phyloP scores from a whole-genome alignment of 2,797 vertebrate genomes.

The Bovichtus variegatus region DNA sequence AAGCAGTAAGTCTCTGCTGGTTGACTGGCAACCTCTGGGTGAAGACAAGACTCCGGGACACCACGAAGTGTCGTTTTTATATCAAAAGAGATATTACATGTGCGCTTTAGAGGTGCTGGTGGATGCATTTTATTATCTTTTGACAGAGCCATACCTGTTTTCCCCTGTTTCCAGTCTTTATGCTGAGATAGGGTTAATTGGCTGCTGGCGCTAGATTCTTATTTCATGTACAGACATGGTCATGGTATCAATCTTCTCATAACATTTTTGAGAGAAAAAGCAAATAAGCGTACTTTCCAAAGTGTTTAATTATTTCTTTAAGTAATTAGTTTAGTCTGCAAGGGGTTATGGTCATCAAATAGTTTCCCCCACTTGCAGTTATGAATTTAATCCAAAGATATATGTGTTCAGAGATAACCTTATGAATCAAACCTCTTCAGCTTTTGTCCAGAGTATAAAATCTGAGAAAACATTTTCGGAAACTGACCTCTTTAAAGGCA shows the following conservation, averaged over 20 bases:
- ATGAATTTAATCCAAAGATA: constrained; percentile 1
- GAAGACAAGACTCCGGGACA: neutral
- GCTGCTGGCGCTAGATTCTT: neutral
- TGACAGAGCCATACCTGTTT: neutral
- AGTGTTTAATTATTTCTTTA: constrained; percentile 2
- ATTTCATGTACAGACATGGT: neutral
- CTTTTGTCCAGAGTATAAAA: constrained; percentile 12
- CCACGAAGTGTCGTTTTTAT: neutral
- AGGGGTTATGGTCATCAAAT: neutral
- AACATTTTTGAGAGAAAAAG: neutral
- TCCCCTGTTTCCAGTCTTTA: neutral
- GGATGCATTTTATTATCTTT: neutral
- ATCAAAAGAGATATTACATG: neutral
- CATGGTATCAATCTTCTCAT: neutral
- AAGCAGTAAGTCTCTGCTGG: too few species aligned
- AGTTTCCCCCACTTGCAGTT: neutral
- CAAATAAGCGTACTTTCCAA: neutral
- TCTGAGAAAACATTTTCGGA: constrained; percentile 23
- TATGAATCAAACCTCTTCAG: constrained; percentile 4
- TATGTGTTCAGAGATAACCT: neutral
- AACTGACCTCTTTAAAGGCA: constrained; percentile 53
- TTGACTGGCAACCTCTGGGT: too few species aligned
- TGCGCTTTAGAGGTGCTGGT: neutral
- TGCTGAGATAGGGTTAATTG: neutral
- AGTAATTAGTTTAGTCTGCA: neutral